Percentiles rank a stretch among this genome's conserved stretches.
Conservation (phyloP, 2,888 invertebrate genomes). For the Pegoplata infirma region DNA sequence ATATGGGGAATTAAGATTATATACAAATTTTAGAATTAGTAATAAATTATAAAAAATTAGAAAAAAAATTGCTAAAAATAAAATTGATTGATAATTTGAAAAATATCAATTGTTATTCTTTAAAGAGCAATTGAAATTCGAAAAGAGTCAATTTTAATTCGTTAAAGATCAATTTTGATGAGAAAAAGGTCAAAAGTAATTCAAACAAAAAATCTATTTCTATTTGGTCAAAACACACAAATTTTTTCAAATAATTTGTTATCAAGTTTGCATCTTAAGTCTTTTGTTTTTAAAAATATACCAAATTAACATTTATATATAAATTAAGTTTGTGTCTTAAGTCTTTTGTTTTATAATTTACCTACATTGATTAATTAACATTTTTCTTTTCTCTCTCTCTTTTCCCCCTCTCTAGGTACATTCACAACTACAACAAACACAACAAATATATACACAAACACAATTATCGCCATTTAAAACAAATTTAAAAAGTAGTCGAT, state of each 20-base stretch:
- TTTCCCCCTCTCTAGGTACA: conserved; percentile 72
- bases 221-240: no score
- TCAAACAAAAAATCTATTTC: no score
- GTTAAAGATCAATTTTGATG: background rate
- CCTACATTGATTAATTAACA: background rate
- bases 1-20: conserved; percentile 4
- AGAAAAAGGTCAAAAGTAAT: no score
- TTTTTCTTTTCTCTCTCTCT: conserved; percentile 35
- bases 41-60: background rate
- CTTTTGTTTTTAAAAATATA: background rate
- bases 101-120: background rate
- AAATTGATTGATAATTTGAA: no score
- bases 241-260: background rate
- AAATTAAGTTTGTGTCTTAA: conserved; percentile 1
- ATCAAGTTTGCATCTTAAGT: background rate
- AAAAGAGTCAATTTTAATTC: background rate
- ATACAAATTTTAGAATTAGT: background rate
- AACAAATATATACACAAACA: conserved; percentile 75
- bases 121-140: background rate
- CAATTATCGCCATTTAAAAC: conserved; percentile 83
- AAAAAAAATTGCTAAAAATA: no score
- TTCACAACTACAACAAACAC: conserved; percentile 80
- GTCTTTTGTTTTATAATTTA: background rate
- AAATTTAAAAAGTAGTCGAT: conserved; percentile 79
- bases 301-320: background rate